Base-by-base conservation (phyloP, 2,888 invertebrate species). In the Lepetodrilus schrolli region DNA sequence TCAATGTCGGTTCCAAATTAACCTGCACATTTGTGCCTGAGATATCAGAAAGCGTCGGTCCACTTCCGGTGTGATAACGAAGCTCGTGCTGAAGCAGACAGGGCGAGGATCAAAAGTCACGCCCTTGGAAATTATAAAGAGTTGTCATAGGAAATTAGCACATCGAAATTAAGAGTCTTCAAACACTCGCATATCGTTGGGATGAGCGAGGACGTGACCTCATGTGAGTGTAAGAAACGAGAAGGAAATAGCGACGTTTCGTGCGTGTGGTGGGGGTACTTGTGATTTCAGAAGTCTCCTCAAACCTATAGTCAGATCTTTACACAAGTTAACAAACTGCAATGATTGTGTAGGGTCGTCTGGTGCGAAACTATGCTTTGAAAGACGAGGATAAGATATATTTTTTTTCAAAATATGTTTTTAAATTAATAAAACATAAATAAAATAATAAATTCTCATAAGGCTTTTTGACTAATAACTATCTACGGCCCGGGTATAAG, bases 81-180 rank as follows among this genome's bases (percentile, higher is more conserved):
- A 58, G 58, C 58, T 26, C 58, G 58, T 58, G 58, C 58, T 30
- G 17, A 58, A 58, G 34, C 21, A 17, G 34, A 23, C 58, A 58
- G 17, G 26, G 30, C 26, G 7, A 43, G 17, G 68, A 47, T 68
- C 20, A 68, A 38, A 68, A 38, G 68, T 68, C 68, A 68, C 68
- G 68, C 68, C 47, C 26, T 23, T 43, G 68, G 68, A 68, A 68
- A 68, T 68, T 68, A 47, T 43, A 68, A 26, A 68, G 43, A 30
- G 30, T 26, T 47, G 68, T 43, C 21, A 20, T 43, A 68, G 68
- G 68, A 68, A 68, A 68, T 68, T 68, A 47, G 23, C 68, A 68
- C 43, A 23, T 68, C 43, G n/a, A 58, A 34, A 26, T 58, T 58
- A 34, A 58, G 26, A 58, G 58, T 30, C 30, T 58, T 58, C 58